phyloP scores from a whole-genome alignment of 2,113 vertebrate genomes.

The Excalfactoria chinensis region DNA sequence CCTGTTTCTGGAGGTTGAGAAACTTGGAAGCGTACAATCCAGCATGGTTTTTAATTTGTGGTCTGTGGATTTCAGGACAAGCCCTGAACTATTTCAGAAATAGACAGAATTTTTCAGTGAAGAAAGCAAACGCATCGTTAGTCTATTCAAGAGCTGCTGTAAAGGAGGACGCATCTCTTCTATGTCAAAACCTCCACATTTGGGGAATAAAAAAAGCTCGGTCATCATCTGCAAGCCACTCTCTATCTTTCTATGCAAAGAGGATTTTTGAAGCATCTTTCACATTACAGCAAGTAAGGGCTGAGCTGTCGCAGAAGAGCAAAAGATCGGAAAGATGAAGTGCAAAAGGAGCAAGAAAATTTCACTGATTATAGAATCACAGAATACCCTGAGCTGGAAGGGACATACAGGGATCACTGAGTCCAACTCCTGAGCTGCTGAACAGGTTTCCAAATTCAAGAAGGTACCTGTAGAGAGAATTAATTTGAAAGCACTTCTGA shows the following conservation, averaged over 20 bases:
- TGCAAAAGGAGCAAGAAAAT: slow-evolving; percentile 14
- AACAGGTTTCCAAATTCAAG: not conserved
- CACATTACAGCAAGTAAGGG: not conserved
- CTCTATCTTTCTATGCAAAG: not conserved
- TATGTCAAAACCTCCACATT: not conserved
- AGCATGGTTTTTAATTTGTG: not conserved
- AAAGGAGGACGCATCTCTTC: not conserved
- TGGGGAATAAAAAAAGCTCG: not conserved
- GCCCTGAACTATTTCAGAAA: not conserved
- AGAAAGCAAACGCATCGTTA: not conserved
- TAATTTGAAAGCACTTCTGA: not conserved
- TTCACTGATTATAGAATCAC: not conserved
- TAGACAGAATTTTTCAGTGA: not conserved
- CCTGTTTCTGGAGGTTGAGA: not conserved
- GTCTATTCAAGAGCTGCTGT: not conserved
- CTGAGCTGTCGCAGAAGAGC: not conserved
- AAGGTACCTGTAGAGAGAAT: not conserved
- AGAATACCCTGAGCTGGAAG: not conserved
- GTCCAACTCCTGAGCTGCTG: not conserved
- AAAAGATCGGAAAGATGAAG: not conserved
- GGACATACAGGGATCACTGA: not conserved
- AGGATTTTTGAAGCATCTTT: not conserved
- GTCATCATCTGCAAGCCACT: not conserved
- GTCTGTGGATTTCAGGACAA: not conserved
- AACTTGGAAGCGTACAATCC: not conserved